These are phyloP conservation scores for Hippoglossus hippoglossus DNA, from an alignment of 2,797 vertebrate species.

Conservation along the genomic window DNA sequence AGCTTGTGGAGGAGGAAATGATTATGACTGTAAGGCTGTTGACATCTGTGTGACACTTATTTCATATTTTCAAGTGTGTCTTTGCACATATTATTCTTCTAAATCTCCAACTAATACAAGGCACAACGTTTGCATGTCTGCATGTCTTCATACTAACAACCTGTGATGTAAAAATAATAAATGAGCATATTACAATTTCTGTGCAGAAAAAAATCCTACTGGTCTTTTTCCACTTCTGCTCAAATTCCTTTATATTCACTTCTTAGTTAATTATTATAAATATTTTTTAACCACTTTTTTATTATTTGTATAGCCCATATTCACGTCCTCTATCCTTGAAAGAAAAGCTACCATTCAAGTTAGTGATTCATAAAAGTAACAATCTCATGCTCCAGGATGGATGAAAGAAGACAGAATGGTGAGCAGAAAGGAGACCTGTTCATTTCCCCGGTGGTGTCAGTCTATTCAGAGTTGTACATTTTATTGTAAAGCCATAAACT, in stretches of 20 bases:
- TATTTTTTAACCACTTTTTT: background rate
- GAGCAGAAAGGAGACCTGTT: background rate
- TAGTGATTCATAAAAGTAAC: background rate
- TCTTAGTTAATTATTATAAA: background rate
- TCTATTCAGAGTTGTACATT: constrained; percentile 23
- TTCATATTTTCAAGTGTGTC: no score
- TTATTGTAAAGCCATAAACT: constrained; percentile 26
- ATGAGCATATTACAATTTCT: background rate
- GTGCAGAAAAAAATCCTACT: background rate
- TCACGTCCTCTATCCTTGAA: no score
- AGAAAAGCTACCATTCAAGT: no score
- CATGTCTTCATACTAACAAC: background rate
- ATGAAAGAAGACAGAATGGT: background rate
- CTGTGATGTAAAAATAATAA: background rate
- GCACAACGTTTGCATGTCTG: background rate
- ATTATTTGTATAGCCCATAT: no score
- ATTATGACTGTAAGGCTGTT: no score
- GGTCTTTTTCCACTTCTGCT: background rate
- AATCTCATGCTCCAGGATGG: background rate
- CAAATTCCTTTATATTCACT: background rate
- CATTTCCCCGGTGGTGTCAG: constrained; percentile 7
- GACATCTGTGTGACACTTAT: no score
- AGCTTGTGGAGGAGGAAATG: no score
- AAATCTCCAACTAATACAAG: no score
- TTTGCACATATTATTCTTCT: no score